These are phyloP conservation scores for Gnatocerus cornutus DNA, from an alignment of 2,888 invertebrate species.

Conservation along the genomic window DNA sequence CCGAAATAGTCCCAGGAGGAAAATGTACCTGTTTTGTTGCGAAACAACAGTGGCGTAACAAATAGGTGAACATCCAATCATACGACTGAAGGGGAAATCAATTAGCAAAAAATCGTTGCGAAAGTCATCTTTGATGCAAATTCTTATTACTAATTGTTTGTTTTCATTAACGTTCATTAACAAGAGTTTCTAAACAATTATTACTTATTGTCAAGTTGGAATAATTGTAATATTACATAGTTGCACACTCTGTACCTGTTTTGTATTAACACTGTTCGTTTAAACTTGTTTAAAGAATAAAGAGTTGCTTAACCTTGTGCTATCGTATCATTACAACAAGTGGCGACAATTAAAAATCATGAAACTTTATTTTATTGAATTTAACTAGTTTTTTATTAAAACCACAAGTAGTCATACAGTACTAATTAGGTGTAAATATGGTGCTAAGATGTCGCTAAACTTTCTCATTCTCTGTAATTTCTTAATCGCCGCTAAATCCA, in stretches of 20 bases:
- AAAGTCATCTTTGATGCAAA: background rate
- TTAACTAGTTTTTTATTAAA: no score
- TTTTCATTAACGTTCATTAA: conserved; percentile 1
- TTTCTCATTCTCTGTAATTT: no score
- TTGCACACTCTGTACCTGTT: background rate
- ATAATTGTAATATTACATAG: background rate
- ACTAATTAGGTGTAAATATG: no score
- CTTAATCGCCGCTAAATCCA: no score
- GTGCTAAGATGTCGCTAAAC: no score
- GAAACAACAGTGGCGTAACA: conserved; percentile 20
- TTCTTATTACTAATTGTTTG: conserved; percentile 1
- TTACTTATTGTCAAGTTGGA: background rate
- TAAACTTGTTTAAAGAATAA: no score
- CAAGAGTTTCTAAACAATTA: background rate
- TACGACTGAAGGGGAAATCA: conserved; percentile 4
- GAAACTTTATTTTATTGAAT: background rate
- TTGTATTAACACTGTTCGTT: background rate
- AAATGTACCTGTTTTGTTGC: conserved; percentile 41
- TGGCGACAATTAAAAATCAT: background rate
- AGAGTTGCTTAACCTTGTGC: background rate
- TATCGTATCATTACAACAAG: no score
- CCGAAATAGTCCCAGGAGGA: conserved; percentile 42
- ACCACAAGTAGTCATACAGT: no score
- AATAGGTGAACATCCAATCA: background rate
- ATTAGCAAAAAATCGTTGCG: conserved; percentile 5